These are phyloP conservation scores for Brachyptera putata DNA, from an alignment of 2,888 invertebrate genomes.

Conservation along the genomic window DNA sequence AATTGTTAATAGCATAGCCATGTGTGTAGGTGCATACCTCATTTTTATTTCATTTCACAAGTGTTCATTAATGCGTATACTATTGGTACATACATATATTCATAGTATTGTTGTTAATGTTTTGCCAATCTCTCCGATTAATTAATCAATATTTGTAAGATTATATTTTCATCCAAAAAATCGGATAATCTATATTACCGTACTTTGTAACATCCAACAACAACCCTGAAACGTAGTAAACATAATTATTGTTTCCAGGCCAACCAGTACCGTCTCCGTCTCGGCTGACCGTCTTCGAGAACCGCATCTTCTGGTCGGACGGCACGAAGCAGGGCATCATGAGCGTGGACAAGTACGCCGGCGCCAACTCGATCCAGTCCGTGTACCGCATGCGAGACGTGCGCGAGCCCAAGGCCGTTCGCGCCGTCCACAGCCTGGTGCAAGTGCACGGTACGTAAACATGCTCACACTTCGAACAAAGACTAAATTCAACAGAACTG, in stretches of 20 bases:
- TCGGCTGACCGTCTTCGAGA: slow-evolving; percentile 78
- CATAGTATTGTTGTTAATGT: no score
- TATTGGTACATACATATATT: no score
- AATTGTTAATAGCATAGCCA: no score
- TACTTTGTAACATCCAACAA: background rate
- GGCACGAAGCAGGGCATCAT: slow-evolving; percentile 84
- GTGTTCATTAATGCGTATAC: no score
- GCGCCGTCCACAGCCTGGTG: slow-evolving; percentile 72
- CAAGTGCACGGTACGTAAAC: slow-evolving; percentile 59
- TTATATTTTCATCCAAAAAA: background rate
- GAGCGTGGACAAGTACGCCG: slow-evolving; percentile 81
- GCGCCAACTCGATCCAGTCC: slow-evolving; percentile 70
- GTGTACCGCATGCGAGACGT: slow-evolving; percentile 77
- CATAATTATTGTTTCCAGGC: slow-evolving; percentile 42
- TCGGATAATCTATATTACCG: background rate
- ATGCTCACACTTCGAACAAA: background rate
- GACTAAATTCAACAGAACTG: background rate
- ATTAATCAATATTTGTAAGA: no score
- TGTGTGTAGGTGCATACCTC: no score
- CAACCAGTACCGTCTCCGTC: slow-evolving; percentile 84
- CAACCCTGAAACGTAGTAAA: background rate
- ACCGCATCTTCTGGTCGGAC: slow-evolving; percentile 87
- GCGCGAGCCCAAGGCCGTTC: slow-evolving; percentile 77
- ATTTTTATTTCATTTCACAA: no score
- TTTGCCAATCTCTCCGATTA: no score